Conservation (phyloP, 2,113 vertebrate genomes). For the Chroicocephalus ridibundus region DNA sequence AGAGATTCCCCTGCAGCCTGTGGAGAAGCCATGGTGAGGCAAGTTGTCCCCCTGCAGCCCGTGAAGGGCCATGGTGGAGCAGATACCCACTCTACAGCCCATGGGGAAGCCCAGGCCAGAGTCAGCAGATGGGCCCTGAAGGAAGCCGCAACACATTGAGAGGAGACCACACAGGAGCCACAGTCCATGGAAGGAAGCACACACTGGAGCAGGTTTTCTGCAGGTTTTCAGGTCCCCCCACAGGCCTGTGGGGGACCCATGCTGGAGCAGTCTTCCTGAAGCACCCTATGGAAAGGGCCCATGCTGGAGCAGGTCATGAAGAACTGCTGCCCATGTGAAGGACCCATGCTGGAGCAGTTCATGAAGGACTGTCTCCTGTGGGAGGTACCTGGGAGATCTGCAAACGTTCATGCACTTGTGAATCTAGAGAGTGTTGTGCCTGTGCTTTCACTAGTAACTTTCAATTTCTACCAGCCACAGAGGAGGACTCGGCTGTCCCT, state of each 20-base stretch:
- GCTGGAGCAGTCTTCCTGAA: not conserved
- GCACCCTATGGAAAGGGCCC: not conserved
- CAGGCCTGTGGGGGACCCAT: not conserved
- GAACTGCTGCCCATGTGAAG: no score
- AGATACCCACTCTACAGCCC: not conserved
- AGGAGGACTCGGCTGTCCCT: not conserved
- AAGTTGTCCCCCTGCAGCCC: not conserved
- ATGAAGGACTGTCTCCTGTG: not conserved
- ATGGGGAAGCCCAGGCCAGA: accelerated
- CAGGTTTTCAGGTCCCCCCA: no score
- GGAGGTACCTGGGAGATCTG: not conserved
- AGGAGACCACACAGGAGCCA: no score
- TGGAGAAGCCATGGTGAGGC: not conserved
- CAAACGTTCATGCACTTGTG: accelerated
- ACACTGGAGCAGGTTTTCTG: not conserved
- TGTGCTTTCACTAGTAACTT: not conserved
- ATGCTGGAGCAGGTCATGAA: not conserved
- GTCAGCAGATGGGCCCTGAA: not conserved
- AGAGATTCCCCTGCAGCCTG: not conserved
- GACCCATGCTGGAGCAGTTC: not conserved
- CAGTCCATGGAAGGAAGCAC: not conserved
- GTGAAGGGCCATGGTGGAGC: not conserved
- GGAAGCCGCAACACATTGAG: not conserved
- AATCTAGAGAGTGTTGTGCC: not conserved
- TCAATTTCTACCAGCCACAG: not conserved